A percentile compares a stretch with the other conserved stretches of the same genome.
Evolutionary conservation across 2,113 vertebrate species (phyloP).

Genomic region (Aramus guarauna): DNA sequence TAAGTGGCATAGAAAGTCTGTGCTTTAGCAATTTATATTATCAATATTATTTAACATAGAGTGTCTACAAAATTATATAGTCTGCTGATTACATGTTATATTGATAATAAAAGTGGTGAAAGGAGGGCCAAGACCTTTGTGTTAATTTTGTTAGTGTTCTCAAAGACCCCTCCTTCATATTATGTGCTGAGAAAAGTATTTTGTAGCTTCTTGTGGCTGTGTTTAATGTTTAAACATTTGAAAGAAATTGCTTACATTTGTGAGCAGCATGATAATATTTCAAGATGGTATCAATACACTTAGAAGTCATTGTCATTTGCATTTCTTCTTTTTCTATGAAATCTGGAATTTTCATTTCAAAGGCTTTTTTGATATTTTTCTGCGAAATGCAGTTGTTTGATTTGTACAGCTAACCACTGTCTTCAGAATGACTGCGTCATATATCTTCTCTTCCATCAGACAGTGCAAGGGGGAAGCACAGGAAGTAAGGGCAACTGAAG

Average conservation of each 20-base stretch:
- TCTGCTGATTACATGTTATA: neutral
- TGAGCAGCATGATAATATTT: neutral
- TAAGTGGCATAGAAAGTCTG: neutral
- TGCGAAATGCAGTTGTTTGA: neutral
- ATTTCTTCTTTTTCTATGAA: neutral
- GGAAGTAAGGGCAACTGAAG: neutral
- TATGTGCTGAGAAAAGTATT: neutral
- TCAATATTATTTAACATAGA: neutral
- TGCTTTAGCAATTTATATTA: neutral
- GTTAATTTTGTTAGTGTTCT: neutral
- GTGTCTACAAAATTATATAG: neutral
- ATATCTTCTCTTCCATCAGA: neutral
- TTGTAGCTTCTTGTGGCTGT: neutral
- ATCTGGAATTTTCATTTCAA: neutral
- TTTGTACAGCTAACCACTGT: neutral
- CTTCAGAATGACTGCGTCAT: neutral
- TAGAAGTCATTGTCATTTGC: neutral
- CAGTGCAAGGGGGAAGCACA: neutral
- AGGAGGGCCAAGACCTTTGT: neutral
- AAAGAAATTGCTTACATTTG: neutral
- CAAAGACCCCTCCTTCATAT: neutral
- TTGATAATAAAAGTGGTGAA: neutral
- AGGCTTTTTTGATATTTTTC: neutral
- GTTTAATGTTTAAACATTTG: neutral
- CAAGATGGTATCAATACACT: neutral